Evolutionary conservation across 2,113 vertebrate species (phyloP).

Genomic region (Ifrita kowaldi): DNA sequence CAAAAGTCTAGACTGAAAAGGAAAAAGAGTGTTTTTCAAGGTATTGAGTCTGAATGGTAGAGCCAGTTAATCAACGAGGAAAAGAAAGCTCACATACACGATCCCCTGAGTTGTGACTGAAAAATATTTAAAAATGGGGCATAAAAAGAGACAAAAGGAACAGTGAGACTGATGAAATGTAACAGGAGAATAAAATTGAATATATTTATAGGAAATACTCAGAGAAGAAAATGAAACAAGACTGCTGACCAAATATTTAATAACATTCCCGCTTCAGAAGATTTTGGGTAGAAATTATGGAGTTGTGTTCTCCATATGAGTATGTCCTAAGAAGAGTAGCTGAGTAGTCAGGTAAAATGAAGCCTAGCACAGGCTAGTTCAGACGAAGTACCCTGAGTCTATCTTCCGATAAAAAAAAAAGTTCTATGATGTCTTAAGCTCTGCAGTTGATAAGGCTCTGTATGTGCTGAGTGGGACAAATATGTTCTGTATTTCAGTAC

Average conservation of each 20-base stretch:
- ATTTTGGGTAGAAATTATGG: not conserved
- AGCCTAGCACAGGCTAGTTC: not conserved
- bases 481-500: not conserved
- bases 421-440: not conserved
- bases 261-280: not conserved
- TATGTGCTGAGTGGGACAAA: accelerated
- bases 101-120: not conserved
- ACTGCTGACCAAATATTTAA: not conserved
- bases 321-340: not conserved
- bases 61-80: not conserved
- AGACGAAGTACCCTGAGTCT: not conserved
- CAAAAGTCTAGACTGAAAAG: not conserved
- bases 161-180: not conserved
- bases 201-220: not conserved
- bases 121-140: not conserved
- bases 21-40: not conserved
- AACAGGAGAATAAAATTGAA: not conserved
- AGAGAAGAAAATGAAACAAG: not conserved
- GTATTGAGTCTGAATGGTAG: not conserved
- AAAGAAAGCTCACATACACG: not conserved
- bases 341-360: not conserved
- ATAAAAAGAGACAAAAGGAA: not conserved
- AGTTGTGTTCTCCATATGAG: not conserved
- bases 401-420: not conserved
- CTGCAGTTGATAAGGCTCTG: not conserved